phyloP scores from a whole-genome alignment of 2,113 vertebrate genomes.

The Gambusia affinis region DNA sequence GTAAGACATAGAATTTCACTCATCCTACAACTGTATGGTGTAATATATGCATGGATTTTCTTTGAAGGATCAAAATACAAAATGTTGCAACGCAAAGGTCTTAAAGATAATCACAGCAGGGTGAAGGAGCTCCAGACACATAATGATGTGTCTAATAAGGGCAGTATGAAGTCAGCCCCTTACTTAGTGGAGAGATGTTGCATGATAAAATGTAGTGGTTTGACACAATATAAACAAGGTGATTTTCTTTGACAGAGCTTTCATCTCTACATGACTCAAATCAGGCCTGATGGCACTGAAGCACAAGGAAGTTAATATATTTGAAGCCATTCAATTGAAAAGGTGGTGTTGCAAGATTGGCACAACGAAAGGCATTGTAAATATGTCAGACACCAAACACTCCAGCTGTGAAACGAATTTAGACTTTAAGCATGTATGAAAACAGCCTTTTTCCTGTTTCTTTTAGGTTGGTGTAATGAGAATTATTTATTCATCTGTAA shows the following conservation, averaged over 20 bases:
- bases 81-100: slow-evolving; percentile 39
- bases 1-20: slow-evolving; percentile 11
- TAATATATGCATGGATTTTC: slow-evolving; percentile 40
- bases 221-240: slow-evolving; percentile 48
- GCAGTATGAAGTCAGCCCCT: slow-evolving; percentile 30
- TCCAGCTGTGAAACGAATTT: not conserved
- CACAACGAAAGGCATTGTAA: not conserved
- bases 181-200: slow-evolving; percentile 26
- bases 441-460: not conserved
- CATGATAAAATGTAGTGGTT: slow-evolving; percentile 48
- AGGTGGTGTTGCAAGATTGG: slow-evolving; percentile 11
- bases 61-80: slow-evolving; percentile 31
- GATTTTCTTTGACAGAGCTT: slow-evolving; percentile 33
- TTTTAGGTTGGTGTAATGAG: not conserved
- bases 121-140: slow-evolving; percentile 27
- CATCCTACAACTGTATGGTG: slow-evolving; percentile 26
- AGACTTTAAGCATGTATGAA: no score
- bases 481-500: slow-evolving; percentile 1
- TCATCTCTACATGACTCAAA: slow-evolving; percentile 27
- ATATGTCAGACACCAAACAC: not conserved
- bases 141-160: slow-evolving; percentile 50
- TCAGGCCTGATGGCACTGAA: slow-evolving; percentile 8
- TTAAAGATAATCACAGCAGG: slow-evolving; percentile 41
- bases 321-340: slow-evolving; percentile 27
- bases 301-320: slow-evolving; percentile 10